phyloP scores from a whole-genome alignment of 2,888 invertebrate species.

The Biston betularia region DNA sequence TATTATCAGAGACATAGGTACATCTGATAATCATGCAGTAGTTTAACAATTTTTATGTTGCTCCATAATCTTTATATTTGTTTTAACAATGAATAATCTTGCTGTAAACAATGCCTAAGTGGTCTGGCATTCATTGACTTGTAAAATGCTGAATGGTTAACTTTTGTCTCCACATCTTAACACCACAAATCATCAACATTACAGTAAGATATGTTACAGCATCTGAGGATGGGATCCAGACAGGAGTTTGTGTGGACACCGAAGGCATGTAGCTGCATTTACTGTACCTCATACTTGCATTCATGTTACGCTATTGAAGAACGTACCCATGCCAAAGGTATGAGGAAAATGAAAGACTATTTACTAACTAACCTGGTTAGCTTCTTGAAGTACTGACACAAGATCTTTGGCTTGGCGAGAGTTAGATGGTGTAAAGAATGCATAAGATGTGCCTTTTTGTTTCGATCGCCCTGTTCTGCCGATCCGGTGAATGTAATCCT shows the following conservation, averaged over 20 bases:
- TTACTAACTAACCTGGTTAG: constrained; percentile 90
- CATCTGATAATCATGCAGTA: too few species aligned
- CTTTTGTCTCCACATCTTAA: not conserved
- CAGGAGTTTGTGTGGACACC: constrained; percentile 89
- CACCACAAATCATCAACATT: too few species aligned
- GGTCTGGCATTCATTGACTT: too few species aligned
- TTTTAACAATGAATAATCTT: too few species aligned
- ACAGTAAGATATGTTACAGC: constrained; percentile 44
- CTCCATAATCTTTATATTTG: too few species aligned
- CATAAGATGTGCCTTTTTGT: constrained; percentile 96
- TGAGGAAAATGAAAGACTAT: constrained; percentile 78
- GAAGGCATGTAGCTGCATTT: constrained; percentile 90
- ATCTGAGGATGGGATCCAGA: constrained; percentile 92
- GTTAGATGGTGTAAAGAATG: constrained; percentile 97
- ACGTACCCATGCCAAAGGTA: constrained; percentile 92
- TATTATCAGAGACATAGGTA: too few species aligned
- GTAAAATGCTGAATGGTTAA: not conserved
- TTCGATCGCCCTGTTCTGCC: constrained; percentile 96
- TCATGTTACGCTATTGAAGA: constrained; percentile 89
- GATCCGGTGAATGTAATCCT: constrained; percentile 98
- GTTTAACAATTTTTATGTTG: too few species aligned
- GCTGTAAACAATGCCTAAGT: too few species aligned
- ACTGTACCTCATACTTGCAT: constrained; percentile 91
- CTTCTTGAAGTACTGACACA: constrained; percentile 95
- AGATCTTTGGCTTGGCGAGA: constrained; percentile 95